A percentile compares a stretch with the other conserved stretches of the same genome.
Conservation (phyloP, 2,113 vertebrate genomes). For the Turdus rufiventris region DNA sequence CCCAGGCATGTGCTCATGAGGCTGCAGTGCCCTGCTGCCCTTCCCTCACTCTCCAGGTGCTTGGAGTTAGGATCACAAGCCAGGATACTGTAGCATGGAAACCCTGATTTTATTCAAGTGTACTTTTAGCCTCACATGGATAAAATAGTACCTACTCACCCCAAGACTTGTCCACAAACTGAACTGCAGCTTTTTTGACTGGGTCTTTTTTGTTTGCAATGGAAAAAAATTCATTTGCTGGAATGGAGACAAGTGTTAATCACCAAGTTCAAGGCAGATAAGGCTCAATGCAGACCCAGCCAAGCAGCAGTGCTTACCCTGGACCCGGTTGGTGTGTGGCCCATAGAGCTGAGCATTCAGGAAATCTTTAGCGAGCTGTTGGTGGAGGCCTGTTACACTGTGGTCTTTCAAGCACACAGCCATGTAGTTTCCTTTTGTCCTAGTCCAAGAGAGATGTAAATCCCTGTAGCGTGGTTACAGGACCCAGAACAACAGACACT, state of each 20-base stretch:
- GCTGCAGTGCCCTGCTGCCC: background rate
- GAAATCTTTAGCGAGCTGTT: conserved; percentile 78
- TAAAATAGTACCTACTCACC: conserved; percentile 69
- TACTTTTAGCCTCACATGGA: background rate
- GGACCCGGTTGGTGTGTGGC: conserved; percentile 73
- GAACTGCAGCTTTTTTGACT: conserved; percentile 80
- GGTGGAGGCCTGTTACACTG: conserved; percentile 58
- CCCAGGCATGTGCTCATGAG: accelerated
- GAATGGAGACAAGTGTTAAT: background rate
- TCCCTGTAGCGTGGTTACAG: accelerated
- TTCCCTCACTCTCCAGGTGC: accelerated
- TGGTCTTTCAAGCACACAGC: conserved; percentile 74
- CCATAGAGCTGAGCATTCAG: conserved; percentile 81
- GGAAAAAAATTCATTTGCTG: conserved; percentile 87
- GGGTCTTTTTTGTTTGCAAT: conserved; percentile 79
- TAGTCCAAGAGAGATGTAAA: conserved; percentile 34
- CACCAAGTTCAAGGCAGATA: background rate
- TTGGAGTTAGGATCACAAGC: accelerated
- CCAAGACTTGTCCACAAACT: conserved; percentile 84
- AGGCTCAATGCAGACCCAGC: accelerated
- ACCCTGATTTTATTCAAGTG: background rate
- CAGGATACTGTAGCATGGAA: background rate
- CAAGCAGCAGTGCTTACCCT: conserved; percentile 69
- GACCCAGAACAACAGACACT: background rate
- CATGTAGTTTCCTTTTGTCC: conserved; percentile 74